Evolutionary conservation across 2,113 vertebrate genomes (phyloP).

Genomic region (Cyanistes caeruleus): DNA sequence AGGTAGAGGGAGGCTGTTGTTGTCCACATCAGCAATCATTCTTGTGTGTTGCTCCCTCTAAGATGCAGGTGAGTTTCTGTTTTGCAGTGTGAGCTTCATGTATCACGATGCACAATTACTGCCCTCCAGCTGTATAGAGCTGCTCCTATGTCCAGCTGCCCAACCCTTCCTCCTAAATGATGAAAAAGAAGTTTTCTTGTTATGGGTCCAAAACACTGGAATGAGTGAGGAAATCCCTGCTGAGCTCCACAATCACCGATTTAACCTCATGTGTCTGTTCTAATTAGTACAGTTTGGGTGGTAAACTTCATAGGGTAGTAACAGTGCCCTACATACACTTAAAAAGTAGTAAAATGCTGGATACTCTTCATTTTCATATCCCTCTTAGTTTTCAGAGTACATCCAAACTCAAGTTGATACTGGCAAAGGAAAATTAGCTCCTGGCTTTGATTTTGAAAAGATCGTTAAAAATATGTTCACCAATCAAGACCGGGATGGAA

Average conservation of each 20-base stretch:
- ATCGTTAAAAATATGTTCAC: slow-evolving; percentile 97
- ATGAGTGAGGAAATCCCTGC: neutral
- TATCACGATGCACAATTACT: rapidly evolving
- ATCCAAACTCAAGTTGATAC: slow-evolving; percentile 88
- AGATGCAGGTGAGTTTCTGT: neutral
- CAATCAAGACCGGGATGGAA: slow-evolving; percentile 94
- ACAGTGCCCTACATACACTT: rapidly evolving
- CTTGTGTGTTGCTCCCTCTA: neutral
- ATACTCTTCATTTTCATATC: neutral
- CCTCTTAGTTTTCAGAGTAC: slow-evolving; percentile 90
- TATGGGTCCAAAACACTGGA: neutral
- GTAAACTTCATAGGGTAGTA: neutral
- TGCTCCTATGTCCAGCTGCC: neutral
- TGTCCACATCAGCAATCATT: neutral
- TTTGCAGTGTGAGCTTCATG: neutral
- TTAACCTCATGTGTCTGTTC: neutral
- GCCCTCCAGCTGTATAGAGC: too few relatives aligned
- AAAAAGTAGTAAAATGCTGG: neutral
- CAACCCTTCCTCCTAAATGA: neutral
- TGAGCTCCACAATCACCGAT: neutral
- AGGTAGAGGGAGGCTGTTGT: neutral
- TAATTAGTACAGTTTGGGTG: neutral
- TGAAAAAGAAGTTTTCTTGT: neutral
- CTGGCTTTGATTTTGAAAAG: slow-evolving; percentile 88
- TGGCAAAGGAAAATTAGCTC: slow-evolving; percentile 92